A percentile compares a stretch with the other conserved stretches of the same genome.
Evolutionary conservation across 2,797 vertebrate genomes (phyloP).

Genomic region (Alca torda): DNA sequence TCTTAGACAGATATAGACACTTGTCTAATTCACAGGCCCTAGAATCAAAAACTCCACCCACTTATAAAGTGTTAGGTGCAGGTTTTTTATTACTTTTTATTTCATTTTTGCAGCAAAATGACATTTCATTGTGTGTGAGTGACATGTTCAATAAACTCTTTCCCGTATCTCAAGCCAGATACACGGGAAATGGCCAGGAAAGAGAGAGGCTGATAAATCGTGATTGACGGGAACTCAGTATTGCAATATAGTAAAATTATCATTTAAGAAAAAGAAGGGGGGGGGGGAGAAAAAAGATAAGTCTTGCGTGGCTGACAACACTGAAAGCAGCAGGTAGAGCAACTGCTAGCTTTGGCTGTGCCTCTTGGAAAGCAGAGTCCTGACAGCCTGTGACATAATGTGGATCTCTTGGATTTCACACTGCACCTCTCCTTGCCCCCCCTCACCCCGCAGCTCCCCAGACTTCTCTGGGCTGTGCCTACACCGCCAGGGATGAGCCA

Average conservation of each 20-base stretch:
- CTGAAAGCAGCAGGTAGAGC: neutral
- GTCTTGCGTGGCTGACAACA: neutral
- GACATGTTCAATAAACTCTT: slow-evolving; percentile 27
- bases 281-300: neutral
- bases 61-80: neutral
- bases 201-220: slow-evolving; percentile 12
- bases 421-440: neutral
- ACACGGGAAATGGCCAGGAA: neutral
- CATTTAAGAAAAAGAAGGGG: neutral
- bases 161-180: slow-evolving; percentile 12
- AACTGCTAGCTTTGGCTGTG: neutral
- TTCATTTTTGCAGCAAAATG: neutral
- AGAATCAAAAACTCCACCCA: neutral
- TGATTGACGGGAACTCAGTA: neutral
- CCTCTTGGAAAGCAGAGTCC: neutral
- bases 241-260: neutral
- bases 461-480: neutral
- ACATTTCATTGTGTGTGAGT: neutral
- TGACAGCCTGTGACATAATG: neutral
- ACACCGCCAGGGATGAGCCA: neutral
- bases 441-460: neutral
- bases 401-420: neutral
- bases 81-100: neutral
- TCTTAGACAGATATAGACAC: neutral
- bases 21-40: neutral